These are phyloP conservation scores for Catostomus latipinnis DNA, from an alignment of 2,797 vertebrate species.

Conservation along the genomic window DNA sequence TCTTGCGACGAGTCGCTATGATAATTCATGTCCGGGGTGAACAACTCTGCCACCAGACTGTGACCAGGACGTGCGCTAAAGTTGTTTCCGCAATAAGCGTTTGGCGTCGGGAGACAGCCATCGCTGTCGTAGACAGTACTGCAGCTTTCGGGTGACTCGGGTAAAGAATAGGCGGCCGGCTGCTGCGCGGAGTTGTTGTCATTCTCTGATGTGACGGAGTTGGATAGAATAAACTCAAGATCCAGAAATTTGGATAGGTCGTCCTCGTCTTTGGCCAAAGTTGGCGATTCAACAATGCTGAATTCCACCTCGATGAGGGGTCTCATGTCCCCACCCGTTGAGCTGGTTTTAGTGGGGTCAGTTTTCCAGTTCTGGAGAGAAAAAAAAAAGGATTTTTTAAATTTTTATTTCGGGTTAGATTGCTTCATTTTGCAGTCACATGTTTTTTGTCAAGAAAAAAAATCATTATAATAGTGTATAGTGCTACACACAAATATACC, in stretches of 20 bases:
- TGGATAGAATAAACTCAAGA: slow-evolving; percentile 90
- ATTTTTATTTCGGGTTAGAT: neutral
- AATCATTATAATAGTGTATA: too few species aligned
- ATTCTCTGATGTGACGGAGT: slow-evolving; percentile 75
- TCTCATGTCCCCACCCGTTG: slow-evolving; percentile 57
- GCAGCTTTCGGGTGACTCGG: slow-evolving; percentile 91
- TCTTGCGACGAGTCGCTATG: slow-evolving; percentile 66
- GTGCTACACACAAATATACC: too few species aligned
- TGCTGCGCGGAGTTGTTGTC: slow-evolving; percentile 55
- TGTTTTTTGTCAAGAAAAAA: neutral
- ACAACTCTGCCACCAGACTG: slow-evolving; percentile 88
- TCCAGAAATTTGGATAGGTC: slow-evolving; percentile 88
- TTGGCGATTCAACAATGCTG: slow-evolving; percentile 76
- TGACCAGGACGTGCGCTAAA: slow-evolving; percentile 75
- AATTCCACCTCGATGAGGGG: slow-evolving; percentile 77
- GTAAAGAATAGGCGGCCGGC: slow-evolving; percentile 79
- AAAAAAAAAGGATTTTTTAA: neutral
- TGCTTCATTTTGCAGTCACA: neutral
- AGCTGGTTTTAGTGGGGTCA: slow-evolving; percentile 53
- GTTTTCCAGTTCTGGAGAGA: slow-evolving; percentile 66
- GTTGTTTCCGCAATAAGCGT: slow-evolving; percentile 64
- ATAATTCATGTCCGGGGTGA: slow-evolving; percentile 80
- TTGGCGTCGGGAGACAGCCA: slow-evolving; percentile 69
- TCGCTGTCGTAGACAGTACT: slow-evolving; percentile 79
- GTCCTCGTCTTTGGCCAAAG: slow-evolving; percentile 83